Evolutionary conservation across 2,797 vertebrate genomes (phyloP).

Genomic region (Synanceia verrucosa): DNA sequence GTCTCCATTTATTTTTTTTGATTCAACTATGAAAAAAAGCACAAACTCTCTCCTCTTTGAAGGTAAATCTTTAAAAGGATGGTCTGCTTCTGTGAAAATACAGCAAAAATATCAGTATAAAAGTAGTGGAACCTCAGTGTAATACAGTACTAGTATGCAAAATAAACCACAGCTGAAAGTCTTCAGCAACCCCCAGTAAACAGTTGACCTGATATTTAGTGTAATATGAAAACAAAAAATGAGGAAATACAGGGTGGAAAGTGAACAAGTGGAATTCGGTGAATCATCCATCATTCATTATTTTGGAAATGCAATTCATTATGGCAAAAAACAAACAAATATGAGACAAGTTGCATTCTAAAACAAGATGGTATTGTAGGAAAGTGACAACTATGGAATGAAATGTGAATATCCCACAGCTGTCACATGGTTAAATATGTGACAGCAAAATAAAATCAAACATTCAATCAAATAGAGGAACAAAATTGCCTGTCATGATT

Average conservation of each 20-base stretch:
- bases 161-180: slow-evolving; percentile 23
- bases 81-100: not conserved
- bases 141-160: slow-evolving; percentile 18
- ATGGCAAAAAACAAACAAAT: slow-evolving; percentile 53
- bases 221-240: slow-evolving; percentile 36
- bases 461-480: slow-evolving; percentile 73
- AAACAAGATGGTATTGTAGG: slow-evolving; percentile 55
- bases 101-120: not conserved
- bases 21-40: slow-evolving; percentile 7
- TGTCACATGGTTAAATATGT: slow-evolving; percentile 55
- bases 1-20: slow-evolving; percentile 42
- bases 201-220: slow-evolving; percentile 51
- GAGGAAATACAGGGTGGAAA: slow-evolving; percentile 34
- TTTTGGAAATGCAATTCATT: slow-evolving; percentile 71
- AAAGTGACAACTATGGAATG: slow-evolving; percentile 61
- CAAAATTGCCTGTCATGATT: slow-evolving; percentile 75
- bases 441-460: slow-evolving; percentile 70
- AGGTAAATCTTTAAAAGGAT: not conserved
- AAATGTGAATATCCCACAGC: slow-evolving; percentile 63
- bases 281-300: slow-evolving; percentile 75
- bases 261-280: slow-evolving; percentile 40
- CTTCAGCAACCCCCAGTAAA: slow-evolving; percentile 17
- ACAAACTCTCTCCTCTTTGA: not conserved
- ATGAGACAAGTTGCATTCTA: slow-evolving; percentile 45
- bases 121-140: slow-evolving; percentile 29